These are phyloP conservation scores for Macaca fascicularis DNA, from an alignment of 2,113 vertebrate species.

Conservation along the genomic window DNA sequence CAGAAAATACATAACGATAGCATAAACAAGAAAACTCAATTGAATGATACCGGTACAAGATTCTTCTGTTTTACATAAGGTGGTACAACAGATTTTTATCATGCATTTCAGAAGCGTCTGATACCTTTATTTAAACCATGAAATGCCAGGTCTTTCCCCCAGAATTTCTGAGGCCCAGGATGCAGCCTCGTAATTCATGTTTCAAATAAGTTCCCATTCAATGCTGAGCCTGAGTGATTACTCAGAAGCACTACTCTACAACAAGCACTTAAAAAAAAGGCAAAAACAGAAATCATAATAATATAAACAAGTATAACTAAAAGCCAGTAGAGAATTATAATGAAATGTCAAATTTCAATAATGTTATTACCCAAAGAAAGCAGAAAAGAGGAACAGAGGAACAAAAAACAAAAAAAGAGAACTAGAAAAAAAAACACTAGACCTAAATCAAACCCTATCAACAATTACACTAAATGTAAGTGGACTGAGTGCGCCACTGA, in stretches of 20 bases:
- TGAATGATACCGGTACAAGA: background rate
- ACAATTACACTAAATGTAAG: background rate
- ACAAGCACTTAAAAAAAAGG: background rate
- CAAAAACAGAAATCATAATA: background rate
- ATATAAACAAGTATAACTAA: background rate
- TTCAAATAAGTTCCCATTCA: background rate
- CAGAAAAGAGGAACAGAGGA: background rate
- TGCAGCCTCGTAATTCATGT: no score
- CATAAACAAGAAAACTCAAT: background rate
- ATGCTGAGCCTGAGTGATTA: background rate
- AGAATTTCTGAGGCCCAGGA: background rate
- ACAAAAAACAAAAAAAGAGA: background rate
- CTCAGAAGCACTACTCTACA: background rate
- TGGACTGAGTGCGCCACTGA: background rate
- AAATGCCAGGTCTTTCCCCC: background rate
- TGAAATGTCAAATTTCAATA: background rate
- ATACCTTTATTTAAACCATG: background rate
- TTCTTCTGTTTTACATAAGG: background rate
- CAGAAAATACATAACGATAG: background rate
- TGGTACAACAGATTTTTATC: background rate
- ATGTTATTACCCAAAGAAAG: background rate
- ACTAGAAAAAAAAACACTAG: background rate
- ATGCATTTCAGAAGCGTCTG: background rate
- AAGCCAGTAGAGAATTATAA: background rate
- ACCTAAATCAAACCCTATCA: background rate